Conservation (phyloP, 2,888 invertebrate species). For the Eupithecia centaureata region DNA sequence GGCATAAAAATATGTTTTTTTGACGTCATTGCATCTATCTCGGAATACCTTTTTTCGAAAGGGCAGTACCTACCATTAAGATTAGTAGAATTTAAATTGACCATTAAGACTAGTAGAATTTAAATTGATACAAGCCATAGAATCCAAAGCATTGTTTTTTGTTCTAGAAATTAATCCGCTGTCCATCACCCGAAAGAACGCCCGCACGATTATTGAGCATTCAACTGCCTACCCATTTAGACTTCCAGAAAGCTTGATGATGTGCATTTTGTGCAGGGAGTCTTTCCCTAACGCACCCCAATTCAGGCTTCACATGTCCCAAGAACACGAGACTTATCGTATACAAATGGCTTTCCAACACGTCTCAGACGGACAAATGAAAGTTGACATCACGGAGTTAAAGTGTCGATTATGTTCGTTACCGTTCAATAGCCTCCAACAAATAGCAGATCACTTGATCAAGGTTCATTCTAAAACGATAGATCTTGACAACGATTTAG, state of each 20-base stretch:
- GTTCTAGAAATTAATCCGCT: conserved; percentile 70
- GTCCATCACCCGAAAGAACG: conserved; percentile 66
- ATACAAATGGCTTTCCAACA: conserved; percentile 49
- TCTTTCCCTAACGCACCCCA: conserved; percentile 51
- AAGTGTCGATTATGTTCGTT: conserved; percentile 59
- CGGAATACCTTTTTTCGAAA: not conserved
- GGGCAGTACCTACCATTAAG: not conserved
- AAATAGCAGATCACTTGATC: conserved; percentile 56
- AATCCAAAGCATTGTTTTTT: conserved; percentile 48
- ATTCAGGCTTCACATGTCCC: conserved; percentile 54
- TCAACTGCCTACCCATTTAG: conserved; percentile 69
- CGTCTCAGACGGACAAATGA: conserved; percentile 45
- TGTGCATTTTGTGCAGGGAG: conserved; percentile 69
- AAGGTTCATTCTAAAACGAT: conserved; percentile 52
- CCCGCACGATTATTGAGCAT: conserved; percentile 63
- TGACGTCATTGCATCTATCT: not conserved
- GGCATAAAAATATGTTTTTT: not conserved
- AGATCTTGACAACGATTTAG: conserved; percentile 56
- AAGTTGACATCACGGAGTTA: conserved; percentile 62
- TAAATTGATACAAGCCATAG: not conserved
- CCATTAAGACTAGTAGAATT: too few species aligned
- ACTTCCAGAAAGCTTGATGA: conserved; percentile 61
- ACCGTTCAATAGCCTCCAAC: conserved; percentile 48
- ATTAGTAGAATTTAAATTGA: not conserved
- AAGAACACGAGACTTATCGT: conserved; percentile 44